Conservation (phyloP, 2,113 vertebrate species). For the Menura novaehollandiae region DNA sequence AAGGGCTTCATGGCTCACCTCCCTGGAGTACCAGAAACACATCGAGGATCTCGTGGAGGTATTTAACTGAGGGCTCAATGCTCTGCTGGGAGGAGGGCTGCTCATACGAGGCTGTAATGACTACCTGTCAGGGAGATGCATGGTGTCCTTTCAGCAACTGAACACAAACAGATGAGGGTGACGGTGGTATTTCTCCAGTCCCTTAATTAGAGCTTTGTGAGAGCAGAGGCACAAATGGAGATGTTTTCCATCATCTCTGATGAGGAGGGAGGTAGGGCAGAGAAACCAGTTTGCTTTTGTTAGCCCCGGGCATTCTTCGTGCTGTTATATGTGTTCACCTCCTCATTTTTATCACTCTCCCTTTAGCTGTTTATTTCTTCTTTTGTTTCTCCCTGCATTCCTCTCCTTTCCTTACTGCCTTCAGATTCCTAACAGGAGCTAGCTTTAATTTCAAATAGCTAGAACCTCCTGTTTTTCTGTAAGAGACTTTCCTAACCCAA, state of each 20-base stretch:
- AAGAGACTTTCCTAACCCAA: neutral
- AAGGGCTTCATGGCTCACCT: neutral
- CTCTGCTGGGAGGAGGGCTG: slow-evolving; percentile 53
- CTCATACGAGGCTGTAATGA: slow-evolving; percentile 69
- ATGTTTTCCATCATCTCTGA: slow-evolving; percentile 60
- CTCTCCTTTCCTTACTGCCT: neutral
- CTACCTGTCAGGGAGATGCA: slow-evolving; percentile 79
- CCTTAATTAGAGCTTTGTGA: slow-evolving; percentile 75
- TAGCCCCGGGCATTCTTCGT: neutral
- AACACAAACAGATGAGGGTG: slow-evolving; percentile 70
- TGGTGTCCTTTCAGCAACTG: slow-evolving; percentile 72
- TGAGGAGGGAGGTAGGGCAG: neutral
- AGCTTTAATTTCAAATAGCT: neutral
- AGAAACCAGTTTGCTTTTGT: neutral
- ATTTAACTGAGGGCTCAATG: slow-evolving; percentile 1
- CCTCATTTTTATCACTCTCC: neutral
- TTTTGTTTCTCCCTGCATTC: neutral
- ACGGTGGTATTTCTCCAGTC: slow-evolving; percentile 71
- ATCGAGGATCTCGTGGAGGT: neutral
- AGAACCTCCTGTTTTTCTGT: neutral
- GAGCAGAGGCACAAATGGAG: slow-evolving; percentile 48
- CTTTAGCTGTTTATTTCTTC: neutral
- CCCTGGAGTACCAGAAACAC: neutral
- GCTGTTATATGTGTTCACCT: neutral
- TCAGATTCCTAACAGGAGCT: neutral